Base-by-base conservation (phyloP, 2,797 vertebrate species). In the Falco cherrug region DNA sequence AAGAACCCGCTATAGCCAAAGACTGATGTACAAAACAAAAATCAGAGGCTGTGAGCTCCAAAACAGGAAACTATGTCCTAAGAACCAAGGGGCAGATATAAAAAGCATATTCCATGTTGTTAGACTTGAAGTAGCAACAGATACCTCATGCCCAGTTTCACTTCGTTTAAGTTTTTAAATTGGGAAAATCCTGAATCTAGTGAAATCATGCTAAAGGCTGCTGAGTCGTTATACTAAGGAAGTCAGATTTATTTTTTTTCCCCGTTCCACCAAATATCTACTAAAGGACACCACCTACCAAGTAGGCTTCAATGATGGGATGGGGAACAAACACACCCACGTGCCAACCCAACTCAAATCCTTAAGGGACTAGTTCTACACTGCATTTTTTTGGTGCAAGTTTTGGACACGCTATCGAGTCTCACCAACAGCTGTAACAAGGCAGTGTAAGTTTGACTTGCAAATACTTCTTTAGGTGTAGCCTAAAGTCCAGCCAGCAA, bases 401-500 rank as follows among this genome's bases (percentile, higher is more conserved):
- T 56, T 94, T 85, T 59, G 63, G 29, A 78, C 39, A 64, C 5
- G 0, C 31, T 77, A 70, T 11, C 35, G 35, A 91, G 59, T n/a
- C 51, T 87, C 76, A 56, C 22, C 12, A 17, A 35, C 61, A 91
- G 79, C 82, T 95, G 41, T 35, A 91, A 57, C 45, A 29, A 94
- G n/a, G 16, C 45, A 29, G 31, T n/a, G 35, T 25, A 80, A 67
- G 85, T 93, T 35, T 93, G 54, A 94, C 86, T 94, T 92, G 82
- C 77, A 97, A 95, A 93, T 76, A 68, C 45, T 90, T 70, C n/a
- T 67, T 84, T 19, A 73, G 63, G 53, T 22, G 64, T 59, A 91
- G 59, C 13, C 71, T 51, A 41, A 94, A 91, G 51, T 54, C 75
- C 75, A 90, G 67, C 26, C 63, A 91, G 31, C 67, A 93, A 76